These are phyloP conservation scores for Melopsittacus undulatus DNA, from an alignment of 2,797 vertebrate species.

Conservation along the genomic window DNA sequence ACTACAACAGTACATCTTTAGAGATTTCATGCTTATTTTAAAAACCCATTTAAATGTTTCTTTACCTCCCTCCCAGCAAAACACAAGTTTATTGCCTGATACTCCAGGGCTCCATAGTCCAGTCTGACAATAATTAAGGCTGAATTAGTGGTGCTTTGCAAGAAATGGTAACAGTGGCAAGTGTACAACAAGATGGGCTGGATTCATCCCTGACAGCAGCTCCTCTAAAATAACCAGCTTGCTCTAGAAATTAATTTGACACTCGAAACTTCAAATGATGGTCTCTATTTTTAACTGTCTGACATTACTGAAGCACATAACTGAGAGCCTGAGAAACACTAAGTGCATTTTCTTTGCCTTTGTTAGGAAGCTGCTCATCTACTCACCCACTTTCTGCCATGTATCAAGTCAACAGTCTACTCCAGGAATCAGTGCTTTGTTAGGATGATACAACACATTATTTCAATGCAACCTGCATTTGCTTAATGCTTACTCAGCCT, in stretches of 20 bases:
- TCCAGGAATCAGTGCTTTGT: not conserved
- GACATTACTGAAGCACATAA: not conserved
- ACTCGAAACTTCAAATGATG: conserved; percentile 41
- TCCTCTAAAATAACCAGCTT: conserved; percentile 33
- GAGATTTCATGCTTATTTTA: conserved; percentile 72
- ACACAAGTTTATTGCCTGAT: conserved; percentile 52
- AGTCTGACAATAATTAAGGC: conserved; percentile 62
- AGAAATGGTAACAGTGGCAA: conserved; percentile 9
- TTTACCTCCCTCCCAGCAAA: conserved; percentile 67
- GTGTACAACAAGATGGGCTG: not conserved
- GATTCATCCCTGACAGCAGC: conserved; percentile 33
- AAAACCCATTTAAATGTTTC: conserved; percentile 72
- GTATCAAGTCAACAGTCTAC: not conserved
- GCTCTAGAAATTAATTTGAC: not conserved
- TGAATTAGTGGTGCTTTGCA: conserved; percentile 52
- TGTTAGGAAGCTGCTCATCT: not conserved
- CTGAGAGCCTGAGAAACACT: conserved; percentile 1
- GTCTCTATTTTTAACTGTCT: conserved; percentile 47
- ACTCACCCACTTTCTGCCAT: not conserved
- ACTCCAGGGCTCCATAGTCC: conserved; percentile 57
- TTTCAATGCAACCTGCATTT: not conserved
- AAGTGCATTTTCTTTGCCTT: conserved; percentile 28
- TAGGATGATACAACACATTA: not conserved
- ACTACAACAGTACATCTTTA: conserved; percentile 67
- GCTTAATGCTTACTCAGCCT: not conserved